Conservation (phyloP, 2,797 vertebrate species). For the Labroides dimidiatus region DNA sequence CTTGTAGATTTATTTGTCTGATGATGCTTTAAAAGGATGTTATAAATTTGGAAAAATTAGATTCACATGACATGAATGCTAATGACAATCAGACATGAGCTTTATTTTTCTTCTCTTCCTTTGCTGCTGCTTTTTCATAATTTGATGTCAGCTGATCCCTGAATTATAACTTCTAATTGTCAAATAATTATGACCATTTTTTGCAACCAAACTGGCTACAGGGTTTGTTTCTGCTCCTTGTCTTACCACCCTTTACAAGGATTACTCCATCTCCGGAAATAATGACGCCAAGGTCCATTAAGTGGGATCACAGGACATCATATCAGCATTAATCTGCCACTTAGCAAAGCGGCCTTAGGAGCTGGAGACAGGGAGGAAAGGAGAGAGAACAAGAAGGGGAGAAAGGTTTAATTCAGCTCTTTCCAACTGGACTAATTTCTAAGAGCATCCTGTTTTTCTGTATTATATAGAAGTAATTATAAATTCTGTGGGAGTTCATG, state of each 20-base stretch:
- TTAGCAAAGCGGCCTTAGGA: conserved; percentile 77
- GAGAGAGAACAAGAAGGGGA: conserved; percentile 17
- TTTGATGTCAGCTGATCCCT: conserved; percentile 45
- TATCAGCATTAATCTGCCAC: conserved; percentile 85
- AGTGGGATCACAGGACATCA: conserved; percentile 82
- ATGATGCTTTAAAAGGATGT: conserved; percentile 45
- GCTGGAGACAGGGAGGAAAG: conserved; percentile 37
- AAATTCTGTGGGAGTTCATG: conserved; percentile 10
- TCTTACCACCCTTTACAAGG: conserved; percentile 69
- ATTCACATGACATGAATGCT: conserved; percentile 47
- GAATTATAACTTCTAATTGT: conserved; percentile 57
- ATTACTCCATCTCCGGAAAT: conserved; percentile 84
- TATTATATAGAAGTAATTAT: conserved; percentile 27
- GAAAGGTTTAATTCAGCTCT: conserved; percentile 49
- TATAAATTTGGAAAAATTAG: conserved; percentile 46
- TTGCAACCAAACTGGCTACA: conserved; percentile 66
- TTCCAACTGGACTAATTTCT: conserved; percentile 48
- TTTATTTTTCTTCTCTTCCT: conserved; percentile 10
- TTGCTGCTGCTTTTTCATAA: neutral
- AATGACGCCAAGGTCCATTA: conserved; percentile 85
- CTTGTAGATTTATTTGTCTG: conserved; percentile 18
- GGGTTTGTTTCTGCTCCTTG: conserved; percentile 72
- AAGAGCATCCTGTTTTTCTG: conserved; percentile 6
- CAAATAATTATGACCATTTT: conserved; percentile 63
- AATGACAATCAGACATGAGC: conserved; percentile 30